Conservation (phyloP, 2,797 vertebrate species). For the Galago senegalensis region DNA sequence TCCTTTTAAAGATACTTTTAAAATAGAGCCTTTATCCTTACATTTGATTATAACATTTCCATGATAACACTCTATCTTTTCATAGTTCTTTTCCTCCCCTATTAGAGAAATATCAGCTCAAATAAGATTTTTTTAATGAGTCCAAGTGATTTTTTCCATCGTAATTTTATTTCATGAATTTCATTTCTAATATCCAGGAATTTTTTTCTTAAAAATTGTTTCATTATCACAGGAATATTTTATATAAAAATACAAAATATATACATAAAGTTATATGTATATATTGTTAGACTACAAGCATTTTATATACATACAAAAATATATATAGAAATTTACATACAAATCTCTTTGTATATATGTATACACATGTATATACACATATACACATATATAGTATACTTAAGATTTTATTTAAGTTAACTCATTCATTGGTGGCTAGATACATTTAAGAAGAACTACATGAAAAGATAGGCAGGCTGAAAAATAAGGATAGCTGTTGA, state of each 20-base stretch:
- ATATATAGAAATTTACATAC: background rate
- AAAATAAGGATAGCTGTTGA: background rate
- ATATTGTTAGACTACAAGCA: background rate
- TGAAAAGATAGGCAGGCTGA: background rate
- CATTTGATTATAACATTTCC: background rate
- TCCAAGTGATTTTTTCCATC: background rate
- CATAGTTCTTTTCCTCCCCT: accelerated
- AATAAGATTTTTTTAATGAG: background rate
- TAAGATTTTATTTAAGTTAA: slow-evolving; percentile 13
- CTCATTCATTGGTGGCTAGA: background rate
- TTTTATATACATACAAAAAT: background rate
- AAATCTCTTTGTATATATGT: background rate
- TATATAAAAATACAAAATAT: background rate
- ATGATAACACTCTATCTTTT: background rate
- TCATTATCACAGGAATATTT: background rate
- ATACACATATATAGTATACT: background rate
- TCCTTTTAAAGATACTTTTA: background rate
- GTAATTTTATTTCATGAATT: background rate
- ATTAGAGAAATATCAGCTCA: background rate
- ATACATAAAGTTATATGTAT: background rate
- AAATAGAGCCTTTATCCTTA: background rate
- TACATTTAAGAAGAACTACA: background rate
- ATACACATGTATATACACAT: no score
- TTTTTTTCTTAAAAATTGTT: slow-evolving; percentile 4
- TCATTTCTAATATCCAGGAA: background rate